phyloP scores from a whole-genome alignment of 2,888 invertebrate species.

The Molorchus minor region DNA sequence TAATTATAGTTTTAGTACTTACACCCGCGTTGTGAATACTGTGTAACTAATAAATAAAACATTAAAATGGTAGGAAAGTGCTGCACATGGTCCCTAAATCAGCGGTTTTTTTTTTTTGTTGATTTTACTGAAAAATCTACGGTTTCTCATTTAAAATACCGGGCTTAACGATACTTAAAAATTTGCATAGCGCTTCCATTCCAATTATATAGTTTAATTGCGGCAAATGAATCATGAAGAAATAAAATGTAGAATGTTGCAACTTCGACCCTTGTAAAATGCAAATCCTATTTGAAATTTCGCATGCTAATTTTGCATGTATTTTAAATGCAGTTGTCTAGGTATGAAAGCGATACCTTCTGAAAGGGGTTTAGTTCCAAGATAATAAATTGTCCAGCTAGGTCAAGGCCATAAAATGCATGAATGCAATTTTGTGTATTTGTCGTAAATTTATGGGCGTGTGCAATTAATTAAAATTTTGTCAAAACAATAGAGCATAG shows the following conservation, averaged over 20 bases:
- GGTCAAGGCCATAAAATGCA: slow-evolving; percentile 15
- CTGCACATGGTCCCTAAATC: too few species aligned
- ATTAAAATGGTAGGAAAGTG: too few species aligned
- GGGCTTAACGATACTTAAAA: too few species aligned
- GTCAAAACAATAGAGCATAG: slow-evolving; percentile 1
- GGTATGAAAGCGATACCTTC: neutral
- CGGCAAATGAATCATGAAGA: neutral
- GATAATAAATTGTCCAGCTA: slow-evolving; percentile 1
- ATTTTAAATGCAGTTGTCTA: slow-evolving; percentile 2
- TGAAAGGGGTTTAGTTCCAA: slow-evolving; percentile 6
- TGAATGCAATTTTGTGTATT: slow-evolving; percentile 5
- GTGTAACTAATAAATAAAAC: too few species aligned
- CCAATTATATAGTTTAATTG: neutral
- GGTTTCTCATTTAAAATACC: too few species aligned
- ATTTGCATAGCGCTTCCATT: too few species aligned
- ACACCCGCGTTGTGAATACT: too few species aligned
- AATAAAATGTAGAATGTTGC: neutral
- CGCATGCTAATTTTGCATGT: slow-evolving; percentile 7
- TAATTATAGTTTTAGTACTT: too few species aligned
- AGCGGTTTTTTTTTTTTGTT: too few species aligned
- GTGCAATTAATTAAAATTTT: slow-evolving; percentile 15
- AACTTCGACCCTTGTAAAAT: neutral
- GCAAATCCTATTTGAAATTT: slow-evolving; percentile 1
- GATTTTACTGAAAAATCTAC: too few species aligned
- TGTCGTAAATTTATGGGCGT: slow-evolving; percentile 8